Base-by-base conservation (phyloP, 2,113 vertebrate genomes). In the Austrofundulus limnaeus region DNA sequence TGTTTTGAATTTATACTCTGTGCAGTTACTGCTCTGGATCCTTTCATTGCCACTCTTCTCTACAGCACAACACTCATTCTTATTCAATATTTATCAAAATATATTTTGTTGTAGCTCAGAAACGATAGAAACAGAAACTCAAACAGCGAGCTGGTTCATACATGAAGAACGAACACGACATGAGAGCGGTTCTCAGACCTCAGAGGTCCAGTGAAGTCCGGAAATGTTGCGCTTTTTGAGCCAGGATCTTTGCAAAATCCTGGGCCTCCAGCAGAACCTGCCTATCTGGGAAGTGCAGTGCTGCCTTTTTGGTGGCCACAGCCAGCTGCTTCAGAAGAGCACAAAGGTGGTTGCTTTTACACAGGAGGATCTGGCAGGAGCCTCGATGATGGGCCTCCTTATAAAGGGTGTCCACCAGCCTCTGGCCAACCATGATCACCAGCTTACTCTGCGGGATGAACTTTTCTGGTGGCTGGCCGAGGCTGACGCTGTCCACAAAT, bases 371-470 rank as follows among this genome's bases (percentile, higher is more conserved):
- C 0, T 92, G 92, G 11, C 92, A 82, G 1, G 73, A 71, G 2
- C 9, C 82, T 75, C 42, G 74, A 1, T 79, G 78, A n/a, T 94
- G 94, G 0, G 89, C 93, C 69, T 95, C 94, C 62, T 78, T 87
- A 82, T 91, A 98, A 55, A 98, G 86, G 0, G 88, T 85, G 85
- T 98, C 93, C 84, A 98, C 95, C 80, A 98, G 83, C 82, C 93
- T 95, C 83, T 98, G 96, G 0, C 97, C 97, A 6, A 96, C 93
- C 91, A 93, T 95, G 82, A 98, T 96, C 75, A 98, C 93, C 84
- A 97, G 89, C 55, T 98, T 98, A 82, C 96, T 95, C 72, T 96
- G 93, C 0, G 92, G 90, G 76, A 98, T 95, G 78, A 98, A 95
- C 78, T 87, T 87, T 55, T 98, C 96, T 0, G 95, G 95, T 0